These are phyloP conservation scores for Epizoanthus illoricatus DNA, from an alignment of 92 coral and sea anemone genomes.

Conservation along the genomic window DNA sequence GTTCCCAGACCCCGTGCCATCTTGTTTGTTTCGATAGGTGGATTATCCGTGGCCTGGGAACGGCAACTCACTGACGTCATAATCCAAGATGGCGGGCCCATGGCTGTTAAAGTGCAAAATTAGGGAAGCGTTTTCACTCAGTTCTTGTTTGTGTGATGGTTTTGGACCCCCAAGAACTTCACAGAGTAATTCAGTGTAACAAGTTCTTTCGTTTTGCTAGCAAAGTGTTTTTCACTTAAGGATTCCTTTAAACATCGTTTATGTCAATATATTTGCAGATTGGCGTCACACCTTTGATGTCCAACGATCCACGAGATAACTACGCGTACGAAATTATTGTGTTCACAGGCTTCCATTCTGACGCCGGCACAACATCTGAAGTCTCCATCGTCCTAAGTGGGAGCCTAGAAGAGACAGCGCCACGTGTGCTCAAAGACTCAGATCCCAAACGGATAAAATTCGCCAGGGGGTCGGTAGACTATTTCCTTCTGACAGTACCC, in stretches of 20 bases:
- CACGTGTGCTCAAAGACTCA: slow-evolving; percentile 66
- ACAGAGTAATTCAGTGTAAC: too few relatives aligned
- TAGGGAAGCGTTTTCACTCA: too few relatives aligned
- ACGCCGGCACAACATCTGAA: slow-evolving; percentile 79
- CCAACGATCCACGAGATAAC: slow-evolving; percentile 89
- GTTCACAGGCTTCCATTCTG: slow-evolving; percentile 75
- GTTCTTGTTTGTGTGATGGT: too few relatives aligned
- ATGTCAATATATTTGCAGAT: slow-evolving; percentile 46
- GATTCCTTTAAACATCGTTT: neutral
- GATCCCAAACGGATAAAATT: slow-evolving; percentile 49
- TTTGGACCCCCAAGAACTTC: too few relatives aligned
- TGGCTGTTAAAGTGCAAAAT: too few relatives aligned
- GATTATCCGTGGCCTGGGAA: too few relatives aligned
- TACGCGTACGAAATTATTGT: slow-evolving; percentile 81
- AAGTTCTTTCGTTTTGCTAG: too few relatives aligned
- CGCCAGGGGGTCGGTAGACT: slow-evolving; percentile 58
- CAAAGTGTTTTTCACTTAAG: too few relatives aligned
- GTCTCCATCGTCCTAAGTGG: slow-evolving; percentile 75
- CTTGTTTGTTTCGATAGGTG: too few relatives aligned
- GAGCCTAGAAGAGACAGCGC: slow-evolving; percentile 64
- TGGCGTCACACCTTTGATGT: slow-evolving; percentile 85
- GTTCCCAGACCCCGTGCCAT: too few relatives aligned
- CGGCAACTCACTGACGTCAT: too few relatives aligned
- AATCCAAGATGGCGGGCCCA: too few relatives aligned
- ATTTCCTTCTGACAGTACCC: slow-evolving; percentile 79